Evolutionary conservation across 2,113 vertebrate genomes (phyloP).

Genomic region (Formicarius rufipectus): DNA sequence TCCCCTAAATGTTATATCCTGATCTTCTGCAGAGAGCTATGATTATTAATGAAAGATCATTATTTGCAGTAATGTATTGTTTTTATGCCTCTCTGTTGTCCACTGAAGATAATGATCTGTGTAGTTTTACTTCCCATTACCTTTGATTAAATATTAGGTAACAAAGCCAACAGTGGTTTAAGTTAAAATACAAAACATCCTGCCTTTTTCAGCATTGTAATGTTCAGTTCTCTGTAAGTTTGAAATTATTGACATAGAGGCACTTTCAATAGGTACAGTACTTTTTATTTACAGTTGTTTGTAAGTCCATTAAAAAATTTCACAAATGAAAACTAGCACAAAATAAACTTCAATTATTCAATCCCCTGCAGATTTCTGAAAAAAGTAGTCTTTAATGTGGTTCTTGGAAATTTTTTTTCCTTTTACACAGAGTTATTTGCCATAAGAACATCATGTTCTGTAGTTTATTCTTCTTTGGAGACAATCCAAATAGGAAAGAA

Average conservation of each 20-base stretch:
- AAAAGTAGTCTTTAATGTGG: not conserved
- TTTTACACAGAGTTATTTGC: not conserved
- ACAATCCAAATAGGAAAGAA: not conserved
- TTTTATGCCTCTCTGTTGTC: not conserved
- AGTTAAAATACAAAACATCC: not conserved
- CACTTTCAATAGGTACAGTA: not conserved
- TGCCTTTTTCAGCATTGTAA: not conserved
- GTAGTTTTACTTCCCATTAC: not conserved
- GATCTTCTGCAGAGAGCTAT: not conserved
- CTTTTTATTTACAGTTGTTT: not conserved
- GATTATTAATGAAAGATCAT: not conserved
- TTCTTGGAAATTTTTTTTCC: not conserved
- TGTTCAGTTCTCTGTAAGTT: not conserved
- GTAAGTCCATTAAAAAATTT: not conserved
- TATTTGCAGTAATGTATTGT: not conserved
- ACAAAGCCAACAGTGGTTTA: not conserved
- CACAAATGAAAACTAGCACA: not conserved
- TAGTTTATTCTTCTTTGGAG: constrained; percentile 12
- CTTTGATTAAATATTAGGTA: not conserved
- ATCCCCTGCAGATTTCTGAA: not conserved
- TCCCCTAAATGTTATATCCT: not conserved
- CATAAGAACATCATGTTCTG: not conserved
- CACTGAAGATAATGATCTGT: not conserved
- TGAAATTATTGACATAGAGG: not conserved
- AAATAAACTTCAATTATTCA: not conserved